Percentiles rank a stretch among this genome's conserved stretches.
These are phyloP conservation scores for Coptodon bakossiorum DNA, from an alignment of 2,113 vertebrate species.

Conservation along the genomic window DNA sequence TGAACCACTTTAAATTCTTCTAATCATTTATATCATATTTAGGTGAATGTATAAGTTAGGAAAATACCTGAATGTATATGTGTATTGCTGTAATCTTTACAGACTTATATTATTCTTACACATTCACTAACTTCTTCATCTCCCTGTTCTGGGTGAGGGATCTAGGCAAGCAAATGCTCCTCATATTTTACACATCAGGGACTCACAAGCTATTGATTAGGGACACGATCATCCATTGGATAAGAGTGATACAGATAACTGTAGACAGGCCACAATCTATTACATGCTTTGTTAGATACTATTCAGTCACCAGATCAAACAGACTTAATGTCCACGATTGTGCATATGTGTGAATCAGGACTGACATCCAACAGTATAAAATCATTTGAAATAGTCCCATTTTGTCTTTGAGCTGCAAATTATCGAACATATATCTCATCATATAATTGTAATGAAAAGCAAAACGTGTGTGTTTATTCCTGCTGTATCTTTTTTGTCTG, in stretches of 20 bases:
- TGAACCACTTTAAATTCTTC: not conserved
- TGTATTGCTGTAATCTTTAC: not conserved
- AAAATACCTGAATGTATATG: not conserved
- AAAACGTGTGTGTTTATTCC: not conserved
- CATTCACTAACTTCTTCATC: not conserved
- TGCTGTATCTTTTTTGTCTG: not conserved
- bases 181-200: not conserved
- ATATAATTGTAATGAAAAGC: not conserved
- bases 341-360: not conserved
- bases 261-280: not conserved
- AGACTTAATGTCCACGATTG: not conserved
- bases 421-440: not conserved
- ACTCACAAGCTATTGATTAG: not conserved
- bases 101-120: not conserved
- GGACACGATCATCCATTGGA: not conserved
- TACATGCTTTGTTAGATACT: not conserved
- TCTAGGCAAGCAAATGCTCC: not conserved
- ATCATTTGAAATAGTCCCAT: not conserved
- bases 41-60: not conserved
- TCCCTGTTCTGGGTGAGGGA: not conserved
- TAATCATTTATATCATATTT: not conserved
- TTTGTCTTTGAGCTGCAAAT: not conserved
- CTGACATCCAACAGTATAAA: not conserved
- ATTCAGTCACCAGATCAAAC: not conserved
- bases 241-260: not conserved